A percentile compares a stretch with the other conserved stretches of the same genome.
phyloP scores from a whole-genome alignment of 1,140 invertebrate genomes.

The Sipha flava region DNA sequence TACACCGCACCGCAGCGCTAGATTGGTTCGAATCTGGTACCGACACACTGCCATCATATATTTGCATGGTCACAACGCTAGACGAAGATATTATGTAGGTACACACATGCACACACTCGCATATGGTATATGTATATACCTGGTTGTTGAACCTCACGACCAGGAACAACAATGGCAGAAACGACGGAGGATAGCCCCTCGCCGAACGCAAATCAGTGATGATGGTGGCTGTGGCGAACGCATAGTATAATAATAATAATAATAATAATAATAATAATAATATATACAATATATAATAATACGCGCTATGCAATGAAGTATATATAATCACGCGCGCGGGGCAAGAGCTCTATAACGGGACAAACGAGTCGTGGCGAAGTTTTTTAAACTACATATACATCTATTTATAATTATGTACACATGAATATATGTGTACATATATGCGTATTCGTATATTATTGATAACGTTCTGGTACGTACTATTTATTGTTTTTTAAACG shows the following conservation, averaged over 20 bases:
- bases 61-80: not conserved
- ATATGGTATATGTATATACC: not conserved
- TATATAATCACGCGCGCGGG: not conserved
- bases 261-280: too few species aligned
- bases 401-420: too few species aligned
- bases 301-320: not conserved
- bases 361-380: slow-evolving; percentile 1
- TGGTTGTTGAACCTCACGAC: slow-evolving; percentile 30
- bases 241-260: not conserved
- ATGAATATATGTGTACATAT: too few species aligned
- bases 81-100: not conserved
- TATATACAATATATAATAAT: too few species aligned
- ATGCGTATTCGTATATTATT: not conserved
- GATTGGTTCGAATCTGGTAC: not conserved
- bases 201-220: not conserved
- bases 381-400: too few species aligned
- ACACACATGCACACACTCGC: not conserved
- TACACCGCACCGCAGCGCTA: too few species aligned
- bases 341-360: not conserved
- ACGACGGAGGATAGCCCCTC: not conserved
- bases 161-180: not conserved
- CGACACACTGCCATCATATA: not conserved
- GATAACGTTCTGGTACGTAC: too few species aligned
- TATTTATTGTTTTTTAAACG: slow-evolving; percentile 16
- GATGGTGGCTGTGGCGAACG: not conserved